These are phyloP conservation scores for Eptatretus burgeri DNA, from an alignment of 2,113 vertebrate genomes.

Conservation along the genomic window DNA sequence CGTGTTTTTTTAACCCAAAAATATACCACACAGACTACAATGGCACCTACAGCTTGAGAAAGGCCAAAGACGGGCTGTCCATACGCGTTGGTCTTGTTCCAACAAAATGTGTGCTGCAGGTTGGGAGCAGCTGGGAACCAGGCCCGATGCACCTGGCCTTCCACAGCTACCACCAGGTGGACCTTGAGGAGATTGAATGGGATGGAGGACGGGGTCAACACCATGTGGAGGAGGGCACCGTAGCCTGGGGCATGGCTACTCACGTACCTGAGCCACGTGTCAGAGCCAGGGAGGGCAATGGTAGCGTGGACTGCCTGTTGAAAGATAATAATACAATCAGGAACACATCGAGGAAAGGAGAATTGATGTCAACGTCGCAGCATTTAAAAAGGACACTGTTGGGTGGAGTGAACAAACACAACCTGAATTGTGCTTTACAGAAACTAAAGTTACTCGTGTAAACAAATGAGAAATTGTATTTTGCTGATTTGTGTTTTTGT, in stretches of 20 bases:
- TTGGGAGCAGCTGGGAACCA: conserved; percentile 74
- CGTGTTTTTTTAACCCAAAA: conserved; percentile 9
- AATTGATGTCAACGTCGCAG: neutral
- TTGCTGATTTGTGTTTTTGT: too few species aligned
- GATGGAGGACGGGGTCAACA: conserved; percentile 49
- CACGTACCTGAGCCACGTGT: conserved; percentile 53
- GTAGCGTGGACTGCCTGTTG: conserved; percentile 57
- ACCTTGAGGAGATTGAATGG: conserved; percentile 99
- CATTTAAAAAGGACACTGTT: too few species aligned
- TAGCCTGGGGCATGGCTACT: conserved; percentile 77
- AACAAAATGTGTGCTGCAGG: conserved; percentile 63
- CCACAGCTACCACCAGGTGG: conserved; percentile 81
- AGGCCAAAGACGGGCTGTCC: conserved; percentile 85
- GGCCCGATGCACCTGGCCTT: conserved; percentile 71
- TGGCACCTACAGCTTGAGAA: conserved; percentile 69
- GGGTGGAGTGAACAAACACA: too few species aligned
- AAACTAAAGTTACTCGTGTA: too few species aligned
- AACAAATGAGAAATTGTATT: too few species aligned
- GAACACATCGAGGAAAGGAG: neutral
- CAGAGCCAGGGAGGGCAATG: conserved; percentile 44
- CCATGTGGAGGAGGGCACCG: conserved; percentile 59
- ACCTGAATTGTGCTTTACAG: too few species aligned
- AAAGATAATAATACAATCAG: conserved; percentile 11
- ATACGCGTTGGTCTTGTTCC: conserved; percentile 94
- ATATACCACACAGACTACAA: neutral